Evolutionary conservation across 1,140 invertebrate species (phyloP).

Genomic region (Plectrocnemia conspersa): DNA sequence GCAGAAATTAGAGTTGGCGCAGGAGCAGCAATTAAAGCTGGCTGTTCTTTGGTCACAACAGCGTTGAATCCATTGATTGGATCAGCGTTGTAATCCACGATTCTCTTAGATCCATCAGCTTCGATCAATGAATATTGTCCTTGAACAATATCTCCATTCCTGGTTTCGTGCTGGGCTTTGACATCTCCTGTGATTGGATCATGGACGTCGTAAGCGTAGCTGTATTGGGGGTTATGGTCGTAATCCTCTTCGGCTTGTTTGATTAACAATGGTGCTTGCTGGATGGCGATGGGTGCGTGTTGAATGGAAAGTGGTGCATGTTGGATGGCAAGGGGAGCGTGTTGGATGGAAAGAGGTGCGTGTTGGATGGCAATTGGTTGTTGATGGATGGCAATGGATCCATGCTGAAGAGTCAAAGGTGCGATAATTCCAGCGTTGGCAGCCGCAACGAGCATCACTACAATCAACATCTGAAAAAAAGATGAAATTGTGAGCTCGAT

Average conservation of each 20-base stretch:
- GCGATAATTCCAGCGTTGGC: conserved; percentile 26
- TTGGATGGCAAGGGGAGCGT: conserved; percentile 40
- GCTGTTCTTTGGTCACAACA: conserved; percentile 28
- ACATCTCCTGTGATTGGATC: conserved; percentile 56
- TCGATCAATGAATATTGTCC: conserved; percentile 61
- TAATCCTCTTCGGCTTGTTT: conserved; percentile 51
- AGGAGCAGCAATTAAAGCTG: conserved; percentile 32
- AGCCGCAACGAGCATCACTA: conserved; percentile 18
- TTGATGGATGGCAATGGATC: conserved; percentile 8
- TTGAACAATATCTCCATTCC: conserved; percentile 61
- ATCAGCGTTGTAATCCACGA: conserved; percentile 61
- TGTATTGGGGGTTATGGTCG: conserved; percentile 62
- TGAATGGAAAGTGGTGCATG: conserved; percentile 38
- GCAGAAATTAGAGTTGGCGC: conserved; percentile 3
- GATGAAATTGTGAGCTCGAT: too few species aligned
- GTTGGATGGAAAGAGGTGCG: conserved; percentile 39
- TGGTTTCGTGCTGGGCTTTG: conserved; percentile 49
- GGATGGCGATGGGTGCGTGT: conserved; percentile 41
- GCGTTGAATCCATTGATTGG: conserved; percentile 51
- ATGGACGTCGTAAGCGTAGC: conserved; percentile 64
- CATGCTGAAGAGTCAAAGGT: conserved; percentile 5
- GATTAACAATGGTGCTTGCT: conserved; percentile 22
- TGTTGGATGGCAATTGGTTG: conserved; percentile 19
- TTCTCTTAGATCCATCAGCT: conserved; percentile 60
- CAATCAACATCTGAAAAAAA: conserved; percentile 21